Evolutionary conservation across 2,888 invertebrate species (phyloP).

Genomic region (Epinotia ramella): DNA sequence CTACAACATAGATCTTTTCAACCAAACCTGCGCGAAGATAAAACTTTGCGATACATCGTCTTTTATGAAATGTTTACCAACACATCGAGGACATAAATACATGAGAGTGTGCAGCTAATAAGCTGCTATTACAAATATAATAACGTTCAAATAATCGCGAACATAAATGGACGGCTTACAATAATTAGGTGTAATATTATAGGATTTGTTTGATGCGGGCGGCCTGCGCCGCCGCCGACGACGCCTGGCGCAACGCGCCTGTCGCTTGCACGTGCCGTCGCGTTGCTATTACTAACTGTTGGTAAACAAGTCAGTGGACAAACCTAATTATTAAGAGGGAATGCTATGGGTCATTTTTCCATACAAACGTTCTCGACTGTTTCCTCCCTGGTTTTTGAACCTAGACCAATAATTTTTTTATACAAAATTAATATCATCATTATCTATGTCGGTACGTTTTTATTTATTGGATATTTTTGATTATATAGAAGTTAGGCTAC

Average conservation of each 20-base stretch:
- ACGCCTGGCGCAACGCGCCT: constrained; percentile 5
- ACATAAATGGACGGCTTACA: constrained; percentile 80
- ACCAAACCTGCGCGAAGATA: constrained; percentile 73
- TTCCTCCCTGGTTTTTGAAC: too few relatives aligned
- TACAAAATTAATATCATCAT: too few relatives aligned
- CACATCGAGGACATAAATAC: constrained; percentile 58
- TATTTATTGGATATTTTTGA: too few relatives aligned
- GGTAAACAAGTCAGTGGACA: constrained; percentile 60
- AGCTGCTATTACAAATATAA: constrained; percentile 33
- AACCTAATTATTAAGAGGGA: constrained; percentile 50
- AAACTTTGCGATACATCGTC: constrained; percentile 57
- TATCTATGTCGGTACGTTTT: too few relatives aligned
- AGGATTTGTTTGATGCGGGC: constrained; percentile 49
- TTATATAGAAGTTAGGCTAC: too few relatives aligned
- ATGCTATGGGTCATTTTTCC: too few relatives aligned
- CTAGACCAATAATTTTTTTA: too few relatives aligned
- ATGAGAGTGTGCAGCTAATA: constrained; percentile 52
- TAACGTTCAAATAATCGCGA: constrained; percentile 60
- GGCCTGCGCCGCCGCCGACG: constrained; percentile 28
- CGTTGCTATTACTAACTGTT: constrained; percentile 55
- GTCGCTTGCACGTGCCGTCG: constrained; percentile 48
- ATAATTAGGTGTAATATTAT: constrained; percentile 50
- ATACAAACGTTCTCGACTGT: too few relatives aligned
- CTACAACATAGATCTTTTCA: constrained; percentile 82
- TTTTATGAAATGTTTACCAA: constrained; percentile 66